phyloP scores from a whole-genome alignment of 2,797 vertebrate species.

The Phalanger gymnotis region DNA sequence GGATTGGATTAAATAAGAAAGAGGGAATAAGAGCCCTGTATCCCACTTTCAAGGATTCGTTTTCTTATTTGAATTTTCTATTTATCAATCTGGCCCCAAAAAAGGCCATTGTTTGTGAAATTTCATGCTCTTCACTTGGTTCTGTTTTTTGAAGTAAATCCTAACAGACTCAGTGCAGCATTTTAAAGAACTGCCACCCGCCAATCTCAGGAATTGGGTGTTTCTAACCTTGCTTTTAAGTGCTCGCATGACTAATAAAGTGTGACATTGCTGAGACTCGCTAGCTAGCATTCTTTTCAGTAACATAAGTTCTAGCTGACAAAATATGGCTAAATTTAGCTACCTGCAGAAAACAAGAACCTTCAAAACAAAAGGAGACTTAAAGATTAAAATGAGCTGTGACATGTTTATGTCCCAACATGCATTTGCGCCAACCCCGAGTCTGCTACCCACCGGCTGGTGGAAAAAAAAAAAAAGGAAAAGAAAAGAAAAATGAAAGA shows the following conservation, averaged over 20 bases:
- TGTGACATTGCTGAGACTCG: constrained; percentile 87
- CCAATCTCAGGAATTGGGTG: constrained; percentile 79
- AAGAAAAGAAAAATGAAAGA: neutral
- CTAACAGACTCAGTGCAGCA: constrained; percentile 80
- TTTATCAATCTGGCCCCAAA: constrained; percentile 75
- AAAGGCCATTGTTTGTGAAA: constrained; percentile 78
- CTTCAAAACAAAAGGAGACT: constrained; percentile 83
- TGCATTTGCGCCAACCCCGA: constrained; percentile 69
- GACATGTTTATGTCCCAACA: constrained; percentile 79
- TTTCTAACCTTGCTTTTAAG: constrained; percentile 83
- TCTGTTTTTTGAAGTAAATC: constrained; percentile 83
- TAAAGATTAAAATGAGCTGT: constrained; percentile 81
- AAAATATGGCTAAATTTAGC: constrained; percentile 88
- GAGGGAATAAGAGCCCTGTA: constrained; percentile 19
- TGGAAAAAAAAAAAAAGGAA: neutral
- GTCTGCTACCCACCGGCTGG: constrained; percentile 52
- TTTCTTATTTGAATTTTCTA: constrained; percentile 79
- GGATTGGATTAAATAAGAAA: constrained; percentile 1
- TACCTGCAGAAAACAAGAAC: constrained; percentile 84
- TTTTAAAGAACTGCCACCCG: constrained; percentile 75
- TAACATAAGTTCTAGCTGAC: constrained; percentile 85
- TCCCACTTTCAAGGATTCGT: constrained; percentile 50
- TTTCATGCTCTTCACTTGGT: constrained; percentile 75
- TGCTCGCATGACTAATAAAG: constrained; percentile 88
- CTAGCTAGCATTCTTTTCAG: constrained; percentile 84